These are phyloP conservation scores for Anolis carolinensis DNA, from an alignment of 2,113 vertebrate species.

Conservation along the genomic window DNA sequence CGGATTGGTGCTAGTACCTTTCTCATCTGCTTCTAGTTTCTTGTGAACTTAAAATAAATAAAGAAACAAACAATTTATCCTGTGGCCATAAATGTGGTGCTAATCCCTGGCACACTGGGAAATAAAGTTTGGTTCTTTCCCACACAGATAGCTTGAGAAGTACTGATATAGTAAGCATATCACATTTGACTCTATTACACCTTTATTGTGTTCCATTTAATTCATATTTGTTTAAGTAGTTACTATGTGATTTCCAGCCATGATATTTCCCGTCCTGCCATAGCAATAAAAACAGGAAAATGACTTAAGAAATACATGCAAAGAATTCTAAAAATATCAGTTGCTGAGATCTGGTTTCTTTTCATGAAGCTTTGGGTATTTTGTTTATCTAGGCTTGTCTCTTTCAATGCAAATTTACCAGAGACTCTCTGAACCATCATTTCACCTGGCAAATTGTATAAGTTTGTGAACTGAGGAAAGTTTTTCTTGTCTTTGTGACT, in stretches of 20 bases:
- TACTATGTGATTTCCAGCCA: neutral
- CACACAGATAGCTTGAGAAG: no score
- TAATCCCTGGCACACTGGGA: no score
- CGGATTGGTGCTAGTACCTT: neutral
- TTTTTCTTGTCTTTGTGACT: no score
- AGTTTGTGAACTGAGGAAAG: no score
- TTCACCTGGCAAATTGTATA: constrained; percentile 5
- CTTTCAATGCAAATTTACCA: constrained; percentile 65
- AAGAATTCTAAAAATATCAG: constrained; percentile 60
- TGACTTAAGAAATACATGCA: constrained; percentile 51
- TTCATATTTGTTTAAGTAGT: neutral
- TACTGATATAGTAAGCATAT: no score
- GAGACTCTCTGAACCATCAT: constrained; percentile 13
- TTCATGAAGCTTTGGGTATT: constrained; percentile 52
- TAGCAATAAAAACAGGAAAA: constrained; percentile 52
- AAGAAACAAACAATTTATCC: no score
- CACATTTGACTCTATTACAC: neutral
- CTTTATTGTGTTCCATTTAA: neutral
- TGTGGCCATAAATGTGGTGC: no score
- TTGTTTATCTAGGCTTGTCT: constrained; percentile 64
- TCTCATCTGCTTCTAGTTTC: neutral
- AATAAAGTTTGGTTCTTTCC: neutral
- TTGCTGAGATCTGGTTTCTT: constrained; percentile 56
- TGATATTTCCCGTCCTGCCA: constrained; percentile 30
- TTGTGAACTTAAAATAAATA: no score